Conservation (phyloP, 2,797 vertebrate species). For the Cirrhinus mrigala region DNA sequence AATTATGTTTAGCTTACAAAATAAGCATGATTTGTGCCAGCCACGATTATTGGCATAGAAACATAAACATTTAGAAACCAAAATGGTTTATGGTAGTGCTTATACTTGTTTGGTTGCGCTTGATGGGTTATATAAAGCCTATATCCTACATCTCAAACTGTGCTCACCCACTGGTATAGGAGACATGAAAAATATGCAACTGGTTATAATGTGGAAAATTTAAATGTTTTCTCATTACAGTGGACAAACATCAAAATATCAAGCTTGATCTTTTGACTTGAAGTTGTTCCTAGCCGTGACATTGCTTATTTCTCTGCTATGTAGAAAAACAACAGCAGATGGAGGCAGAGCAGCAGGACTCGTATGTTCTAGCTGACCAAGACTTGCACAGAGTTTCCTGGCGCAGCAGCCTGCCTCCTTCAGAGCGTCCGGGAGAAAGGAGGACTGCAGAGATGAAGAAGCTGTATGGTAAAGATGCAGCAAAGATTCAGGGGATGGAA, state of each 20-base stretch:
- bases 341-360: slow-evolving; percentile 79
- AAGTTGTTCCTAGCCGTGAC: neutral
- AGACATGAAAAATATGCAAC: neutral
- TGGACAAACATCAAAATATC: neutral
- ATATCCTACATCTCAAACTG: neutral
- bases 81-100: neutral
- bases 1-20: neutral
- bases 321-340: slow-evolving; percentile 90
- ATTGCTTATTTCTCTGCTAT: neutral
- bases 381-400: slow-evolving; percentile 77
- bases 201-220: neutral
- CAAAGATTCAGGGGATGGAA: slow-evolving; percentile 95
- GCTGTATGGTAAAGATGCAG: slow-evolving; percentile 85
- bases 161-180: neutral
- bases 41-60: neutral
- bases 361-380: slow-evolving; percentile 85
- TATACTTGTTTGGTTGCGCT: neutral
- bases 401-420: slow-evolving; percentile 79
- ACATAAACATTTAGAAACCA: neutral
- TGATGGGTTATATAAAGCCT: neutral
- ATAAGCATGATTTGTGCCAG: neutral
- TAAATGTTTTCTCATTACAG: neutral
- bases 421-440: slow-evolving; percentile 86
- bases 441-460: slow-evolving; percentile 88
- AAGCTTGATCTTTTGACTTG: neutral